Percentiles rank a stretch among this genome's conserved stretches.
Conservation (phyloP, 2,113 vertebrate species). For the Mesitornis unicolor region DNA sequence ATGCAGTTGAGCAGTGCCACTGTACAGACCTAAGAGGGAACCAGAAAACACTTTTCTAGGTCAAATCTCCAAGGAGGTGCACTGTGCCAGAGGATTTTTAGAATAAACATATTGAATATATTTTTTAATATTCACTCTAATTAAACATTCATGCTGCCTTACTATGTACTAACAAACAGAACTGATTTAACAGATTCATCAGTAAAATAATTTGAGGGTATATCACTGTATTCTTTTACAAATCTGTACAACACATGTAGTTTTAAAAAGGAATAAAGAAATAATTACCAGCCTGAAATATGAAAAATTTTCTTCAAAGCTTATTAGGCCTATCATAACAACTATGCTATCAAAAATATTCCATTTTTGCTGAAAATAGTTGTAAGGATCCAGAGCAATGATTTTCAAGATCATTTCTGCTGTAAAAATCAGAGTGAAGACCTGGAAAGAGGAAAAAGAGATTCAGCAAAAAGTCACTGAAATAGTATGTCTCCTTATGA, state of each 20-base stretch:
- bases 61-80: background rate
- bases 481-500: background rate
- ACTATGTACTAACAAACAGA: background rate
- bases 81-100: background rate
- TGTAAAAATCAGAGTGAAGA: constrained; percentile 74
- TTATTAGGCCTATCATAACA: constrained; percentile 64
- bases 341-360: constrained; percentile 75
- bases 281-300: constrained; percentile 73
- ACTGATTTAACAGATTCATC: background rate
- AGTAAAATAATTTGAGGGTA: background rate
- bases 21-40: background rate
- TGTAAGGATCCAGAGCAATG: constrained; percentile 73
- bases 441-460: constrained; percentile 30
- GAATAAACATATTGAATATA: background rate
- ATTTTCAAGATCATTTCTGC: constrained; percentile 77
- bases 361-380: constrained; percentile 76
- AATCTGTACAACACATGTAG: background rate
- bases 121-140: background rate
- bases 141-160: background rate
- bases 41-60: background rate
- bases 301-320: background rate
- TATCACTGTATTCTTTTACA: background rate
- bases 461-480: background rate
- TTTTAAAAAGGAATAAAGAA: background rate
- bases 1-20: background rate